phyloP scores from a whole-genome alignment of 2,888 invertebrate genomes.

The Vannuccia rotundouncinata region DNA sequence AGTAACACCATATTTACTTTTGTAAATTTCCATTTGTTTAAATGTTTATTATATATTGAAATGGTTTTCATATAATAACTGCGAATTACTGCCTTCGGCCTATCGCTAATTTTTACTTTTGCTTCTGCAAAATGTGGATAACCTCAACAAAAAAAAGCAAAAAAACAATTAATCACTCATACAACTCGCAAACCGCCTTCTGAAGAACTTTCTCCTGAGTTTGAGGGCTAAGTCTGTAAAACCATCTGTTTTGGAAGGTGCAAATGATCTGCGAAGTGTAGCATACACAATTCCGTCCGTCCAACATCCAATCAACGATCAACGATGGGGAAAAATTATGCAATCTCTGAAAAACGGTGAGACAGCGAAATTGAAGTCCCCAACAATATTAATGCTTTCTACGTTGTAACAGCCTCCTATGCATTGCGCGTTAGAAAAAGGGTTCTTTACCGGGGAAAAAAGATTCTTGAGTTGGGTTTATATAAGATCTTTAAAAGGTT shows the following conservation, averaged over 20 bases:
- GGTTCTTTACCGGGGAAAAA: too few relatives aligned
- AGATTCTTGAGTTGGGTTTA: too few relatives aligned
- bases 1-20: too few relatives aligned
- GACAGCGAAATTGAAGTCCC: background rate
- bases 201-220: background rate
- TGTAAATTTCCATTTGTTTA: too few relatives aligned
- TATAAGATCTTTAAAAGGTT: too few relatives aligned
- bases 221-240: conserved; percentile 4
- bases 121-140: conserved; percentile 9
- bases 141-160: conserved; percentile 11
- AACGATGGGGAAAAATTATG: background rate
- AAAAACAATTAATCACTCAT: background rate
- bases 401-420: background rate
- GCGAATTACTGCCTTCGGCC: conserved; percentile 18
- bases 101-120: conserved; percentile 7
- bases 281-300: conserved; percentile 8
- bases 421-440: too few relatives aligned
- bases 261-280: conserved; percentile 13
- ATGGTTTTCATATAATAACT: too few relatives aligned
- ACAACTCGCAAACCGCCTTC: background rate
- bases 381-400: conserved; percentile 1
- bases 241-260: background rate
- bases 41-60: too few relatives aligned
- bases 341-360: background rate
- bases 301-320: background rate